These are phyloP conservation scores for Tortrix viridana DNA, from an alignment of 2,888 invertebrate species.

Conservation along the genomic window DNA sequence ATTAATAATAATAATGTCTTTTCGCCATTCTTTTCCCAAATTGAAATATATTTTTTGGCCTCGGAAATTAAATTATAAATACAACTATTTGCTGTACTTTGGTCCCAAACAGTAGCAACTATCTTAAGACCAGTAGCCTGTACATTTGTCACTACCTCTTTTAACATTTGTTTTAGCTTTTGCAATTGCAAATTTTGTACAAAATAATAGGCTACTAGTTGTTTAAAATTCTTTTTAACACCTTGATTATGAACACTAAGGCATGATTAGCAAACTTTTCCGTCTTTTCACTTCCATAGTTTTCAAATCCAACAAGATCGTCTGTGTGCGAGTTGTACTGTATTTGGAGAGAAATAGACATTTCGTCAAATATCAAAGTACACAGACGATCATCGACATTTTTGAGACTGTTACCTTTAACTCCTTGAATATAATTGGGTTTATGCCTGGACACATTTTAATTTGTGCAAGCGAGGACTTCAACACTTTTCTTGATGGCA, in stretches of 20 bases:
- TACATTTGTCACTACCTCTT: constrained; percentile 14
- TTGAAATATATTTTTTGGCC: constrained; percentile 17
- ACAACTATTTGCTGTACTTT: constrained; percentile 29
- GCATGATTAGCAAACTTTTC: constrained; percentile 39
- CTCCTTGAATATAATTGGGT: constrained; percentile 28
- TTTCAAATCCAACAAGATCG: constrained; percentile 35
- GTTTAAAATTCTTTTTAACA: constrained; percentile 40
- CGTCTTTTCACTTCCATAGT: constrained; percentile 11
- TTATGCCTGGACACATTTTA: constrained; percentile 21
- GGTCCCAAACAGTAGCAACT: constrained; percentile 40
- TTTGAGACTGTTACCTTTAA: constrained; percentile 19
- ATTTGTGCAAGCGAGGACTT: constrained; percentile 22
- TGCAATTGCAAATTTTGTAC: constrained; percentile 18
- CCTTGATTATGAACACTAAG: constrained; percentile 40
- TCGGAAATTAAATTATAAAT: constrained; percentile 31
- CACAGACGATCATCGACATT: constrained; percentile 36
- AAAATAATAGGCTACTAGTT: constrained; percentile 42
- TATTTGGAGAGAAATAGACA: constrained; percentile 39
- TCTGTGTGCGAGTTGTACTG: constrained; percentile 38
- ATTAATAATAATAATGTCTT: constrained; percentile 20
- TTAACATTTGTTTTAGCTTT: constrained; percentile 31
- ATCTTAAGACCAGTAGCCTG: constrained; percentile 32
- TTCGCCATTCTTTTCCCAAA: constrained; percentile 19
- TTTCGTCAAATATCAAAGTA: no score
- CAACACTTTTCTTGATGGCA: constrained; percentile 27